Conservation (phyloP, 2,797 vertebrate genomes). For the Coccyzus lansbergi region DNA sequence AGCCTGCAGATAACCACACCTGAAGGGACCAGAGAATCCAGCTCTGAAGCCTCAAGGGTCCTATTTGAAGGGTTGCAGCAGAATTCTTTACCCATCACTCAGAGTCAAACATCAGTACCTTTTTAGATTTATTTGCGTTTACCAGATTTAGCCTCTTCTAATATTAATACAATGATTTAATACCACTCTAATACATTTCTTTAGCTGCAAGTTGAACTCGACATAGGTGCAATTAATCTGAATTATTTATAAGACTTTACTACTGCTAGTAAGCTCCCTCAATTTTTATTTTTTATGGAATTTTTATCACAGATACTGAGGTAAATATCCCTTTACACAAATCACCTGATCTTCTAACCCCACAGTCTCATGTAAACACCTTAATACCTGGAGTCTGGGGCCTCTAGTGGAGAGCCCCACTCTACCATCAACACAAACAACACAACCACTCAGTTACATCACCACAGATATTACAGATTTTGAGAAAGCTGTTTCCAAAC, state of each 20-base stretch:
- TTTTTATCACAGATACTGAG: not conserved
- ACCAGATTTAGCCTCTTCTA: not conserved
- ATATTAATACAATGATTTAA: slow-evolving; percentile 1
- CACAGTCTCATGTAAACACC: not conserved
- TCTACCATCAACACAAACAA: not conserved
- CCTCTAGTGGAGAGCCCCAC: not conserved
- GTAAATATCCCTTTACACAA: not conserved
- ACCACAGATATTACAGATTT: not conserved
- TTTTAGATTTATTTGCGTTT: not conserved
- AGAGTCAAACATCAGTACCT: not conserved
- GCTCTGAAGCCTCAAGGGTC: not conserved
- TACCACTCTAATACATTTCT: not conserved
- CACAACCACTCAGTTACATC: not conserved
- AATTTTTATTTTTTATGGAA: not conserved
- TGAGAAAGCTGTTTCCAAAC: not conserved
- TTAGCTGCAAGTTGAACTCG: not conserved
- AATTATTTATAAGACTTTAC: not conserved
- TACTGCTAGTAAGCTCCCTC: not conserved
- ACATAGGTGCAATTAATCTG: not conserved
- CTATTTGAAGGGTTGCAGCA: not conserved
- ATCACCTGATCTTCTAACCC: not conserved
- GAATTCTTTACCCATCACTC: not conserved
- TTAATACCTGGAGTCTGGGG: not conserved
- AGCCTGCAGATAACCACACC: not conserved
- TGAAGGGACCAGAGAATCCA: not conserved